phyloP scores from a whole-genome alignment of 1,140 invertebrate species.

The Bombus ignitus region DNA sequence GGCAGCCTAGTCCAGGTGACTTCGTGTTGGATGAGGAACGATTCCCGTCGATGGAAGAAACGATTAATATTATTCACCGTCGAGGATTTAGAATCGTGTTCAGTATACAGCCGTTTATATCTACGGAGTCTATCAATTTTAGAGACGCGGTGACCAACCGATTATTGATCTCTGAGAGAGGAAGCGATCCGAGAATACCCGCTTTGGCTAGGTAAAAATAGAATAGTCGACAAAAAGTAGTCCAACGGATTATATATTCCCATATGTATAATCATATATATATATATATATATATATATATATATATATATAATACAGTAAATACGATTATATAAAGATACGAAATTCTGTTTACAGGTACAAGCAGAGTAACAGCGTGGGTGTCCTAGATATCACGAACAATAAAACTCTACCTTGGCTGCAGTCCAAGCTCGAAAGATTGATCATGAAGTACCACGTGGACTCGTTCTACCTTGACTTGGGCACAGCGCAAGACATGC shows the following conservation, averaged over 20 bases:
- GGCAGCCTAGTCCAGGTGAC: slow-evolving; percentile 92
- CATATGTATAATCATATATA: too few species aligned
- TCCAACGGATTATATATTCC: too few species aligned
- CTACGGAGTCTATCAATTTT: slow-evolving; percentile 92
- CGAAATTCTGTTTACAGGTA: slow-evolving; percentile 79
- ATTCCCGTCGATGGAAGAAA: slow-evolving; percentile 90
- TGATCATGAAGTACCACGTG: slow-evolving; percentile 90
- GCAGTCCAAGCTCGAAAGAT: slow-evolving; percentile 86
- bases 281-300: not conserved
- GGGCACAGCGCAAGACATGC: slow-evolving; percentile 93
- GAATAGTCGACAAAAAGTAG: too few species aligned
- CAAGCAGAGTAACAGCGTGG: slow-evolving; percentile 89
- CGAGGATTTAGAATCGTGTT: slow-evolving; percentile 93
- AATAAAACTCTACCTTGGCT: slow-evolving; percentile 92
- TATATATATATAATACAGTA: not conserved
- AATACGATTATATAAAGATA: not conserved
- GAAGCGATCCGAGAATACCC: slow-evolving; percentile 88
- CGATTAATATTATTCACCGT: slow-evolving; percentile 91
- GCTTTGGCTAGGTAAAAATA: slow-evolving; percentile 85
- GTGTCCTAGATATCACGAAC: slow-evolving; percentile 93
- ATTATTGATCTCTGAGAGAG: slow-evolving; percentile 88
- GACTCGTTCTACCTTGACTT: slow-evolving; percentile 95
- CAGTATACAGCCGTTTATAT: slow-evolving; percentile 93
- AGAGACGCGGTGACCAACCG: slow-evolving; percentile 88
- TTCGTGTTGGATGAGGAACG: slow-evolving; percentile 87